These are phyloP conservation scores for Hydrozoanthus gracilis DNA, from an alignment of 92 coral and sea anemone genomes.

Conservation along the genomic window DNA sequence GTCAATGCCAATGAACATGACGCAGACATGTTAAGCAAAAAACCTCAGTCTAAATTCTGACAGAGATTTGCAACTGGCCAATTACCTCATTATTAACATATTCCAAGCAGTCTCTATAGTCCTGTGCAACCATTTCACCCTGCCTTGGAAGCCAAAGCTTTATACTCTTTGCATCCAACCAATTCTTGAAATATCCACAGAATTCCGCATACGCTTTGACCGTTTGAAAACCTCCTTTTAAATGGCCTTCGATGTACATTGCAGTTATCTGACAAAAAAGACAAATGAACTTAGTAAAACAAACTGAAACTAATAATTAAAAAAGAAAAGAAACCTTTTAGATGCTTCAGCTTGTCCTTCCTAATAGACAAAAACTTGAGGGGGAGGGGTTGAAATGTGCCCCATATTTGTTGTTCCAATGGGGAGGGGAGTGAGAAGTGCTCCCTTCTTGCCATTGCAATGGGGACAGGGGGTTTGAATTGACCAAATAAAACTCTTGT, in stretches of 20 bases:
- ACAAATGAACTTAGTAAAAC: neutral
- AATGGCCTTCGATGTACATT: conserved; percentile 96
- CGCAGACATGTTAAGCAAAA: neutral
- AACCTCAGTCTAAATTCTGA: neutral
- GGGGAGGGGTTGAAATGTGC: too few species aligned
- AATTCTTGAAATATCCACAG: conserved; percentile 98
- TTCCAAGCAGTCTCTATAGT: conserved; percentile 93
- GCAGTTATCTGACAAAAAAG: conserved; percentile 83
- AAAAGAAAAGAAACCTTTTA: too few species aligned
- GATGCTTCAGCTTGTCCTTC: neutral
- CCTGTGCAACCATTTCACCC: conserved; percentile 99
- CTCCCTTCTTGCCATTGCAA: too few species aligned
- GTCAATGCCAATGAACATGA: neutral
- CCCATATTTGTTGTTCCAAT: too few species aligned
- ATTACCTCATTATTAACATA: conserved; percentile 95
- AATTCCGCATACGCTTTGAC: conserved; percentile 99
- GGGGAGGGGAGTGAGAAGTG: too few species aligned
- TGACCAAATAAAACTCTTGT: too few species aligned
- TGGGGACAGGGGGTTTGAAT: too few species aligned
- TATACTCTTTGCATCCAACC: conserved; percentile 98
- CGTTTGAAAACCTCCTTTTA: conserved; percentile 97
- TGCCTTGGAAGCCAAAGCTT: conserved; percentile 96
- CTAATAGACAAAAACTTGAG: too few species aligned
- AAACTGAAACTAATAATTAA: neutral
- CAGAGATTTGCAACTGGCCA: neutral